Base-by-base conservation (phyloP, 1,140 invertebrate species). In the Lasaia peninsularis region DNA sequence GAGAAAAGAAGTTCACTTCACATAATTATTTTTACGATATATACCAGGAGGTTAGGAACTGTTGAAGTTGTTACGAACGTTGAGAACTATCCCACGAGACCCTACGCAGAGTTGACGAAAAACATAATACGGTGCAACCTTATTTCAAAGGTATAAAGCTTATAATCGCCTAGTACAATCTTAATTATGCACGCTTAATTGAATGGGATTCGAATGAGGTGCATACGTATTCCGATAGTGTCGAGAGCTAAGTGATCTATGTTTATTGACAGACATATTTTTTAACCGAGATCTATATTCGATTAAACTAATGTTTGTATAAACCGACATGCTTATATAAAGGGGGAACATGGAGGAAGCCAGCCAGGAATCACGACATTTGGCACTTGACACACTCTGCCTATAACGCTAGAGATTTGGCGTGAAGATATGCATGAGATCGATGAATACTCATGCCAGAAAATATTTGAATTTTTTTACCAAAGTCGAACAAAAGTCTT, bases 71-170 rank as follows among this genome's bases (percentile, higher is more conserved):
- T 62, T 57, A 57, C 37, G 31, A 51, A 28, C 53, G 35, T 33
- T 62, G 60, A 51, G 60, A 62, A 62, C 49, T 52, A 56, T 62
- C 60, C 60, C 60, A 62, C 60, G 60, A 62, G 60, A 62, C 60
- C 51, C 44, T 62, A 62, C 60, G 35, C 28, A 31, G 52, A 60
- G 52, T 37, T 12, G 35, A 28, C 49, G 33, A 56, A 57, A 60
- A 65, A 60, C 51, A 10, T 24, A 14, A 49, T 49, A 21, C 10
- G 53, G 24, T 10, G n/a, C 31, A 16, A 61, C 52, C 55, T 34
- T 60, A 64, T 60, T 34, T 16, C 56, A 37, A 54, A 40, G 5
- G 0, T 0, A 24, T 67, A 70, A 53, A 37, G 52, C 58, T 50
- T 12, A 55, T 40, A 61, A 34, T 61, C 14, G 21, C 24, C 2